Base-by-base conservation (phyloP, 2,888 invertebrate species). In the Cheilosia grossa region DNA sequence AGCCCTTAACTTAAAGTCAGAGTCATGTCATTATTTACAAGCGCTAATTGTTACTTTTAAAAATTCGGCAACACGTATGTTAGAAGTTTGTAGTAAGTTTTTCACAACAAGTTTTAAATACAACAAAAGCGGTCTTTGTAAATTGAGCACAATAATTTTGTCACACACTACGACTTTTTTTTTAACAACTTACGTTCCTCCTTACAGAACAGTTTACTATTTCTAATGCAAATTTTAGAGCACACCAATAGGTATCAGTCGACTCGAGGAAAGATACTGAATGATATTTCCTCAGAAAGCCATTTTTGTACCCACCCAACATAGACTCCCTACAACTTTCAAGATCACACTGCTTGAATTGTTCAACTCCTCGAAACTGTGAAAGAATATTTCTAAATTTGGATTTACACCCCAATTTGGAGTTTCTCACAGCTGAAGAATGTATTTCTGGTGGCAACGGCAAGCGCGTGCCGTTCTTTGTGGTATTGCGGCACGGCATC, bases 381-480 rank as follows among this genome's bases (percentile, higher is more conserved):
- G 47, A 30, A 51, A 51, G 15, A 15, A 54, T 69, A 58, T 51
- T 53, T 82, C 82, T 78, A 82, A 61, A 30, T 77, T 77, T 82
- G 61, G 78, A 82, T 54, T 17, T 44, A 72, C 78, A 72, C 82
- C 77, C 82, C 37, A 72, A 59, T 17, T 37, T 78, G 61, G 37
- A 61, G 72, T 30, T 27, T 49, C 42, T 67, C 33, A 73, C 73
- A 61, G 7, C 24, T 77, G 58, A 75, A 58, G 37, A 58, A 53
- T 10, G 54, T 67, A 40, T 77, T 54, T 54, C 49, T 42, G 42
- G 6, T 42, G 27, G 33, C 30, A 30, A 30, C 7, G 30, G 9
- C 30, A 30, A 51, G 17, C 82, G 82, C 66, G 82, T 82, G 82
- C 82, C 66, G 9, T 53, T 73, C 58, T 75, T 80, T 81, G 75